Conservation (phyloP, 2,797 vertebrate species). For the Gymnopithys bicolor region DNA sequence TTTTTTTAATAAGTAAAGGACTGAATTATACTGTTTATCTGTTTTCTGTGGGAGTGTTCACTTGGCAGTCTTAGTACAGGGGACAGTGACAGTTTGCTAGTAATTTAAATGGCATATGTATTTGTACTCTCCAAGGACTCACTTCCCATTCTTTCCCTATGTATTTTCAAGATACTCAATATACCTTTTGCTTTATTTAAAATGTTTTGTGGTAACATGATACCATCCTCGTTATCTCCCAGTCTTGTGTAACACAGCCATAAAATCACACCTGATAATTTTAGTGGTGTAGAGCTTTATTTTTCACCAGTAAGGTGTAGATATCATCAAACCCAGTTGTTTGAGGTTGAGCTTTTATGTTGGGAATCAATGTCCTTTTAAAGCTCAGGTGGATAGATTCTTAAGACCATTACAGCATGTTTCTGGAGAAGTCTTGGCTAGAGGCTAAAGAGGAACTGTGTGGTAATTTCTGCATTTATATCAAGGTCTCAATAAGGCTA, state of each 20-base stretch:
- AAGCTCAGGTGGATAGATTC: background rate
- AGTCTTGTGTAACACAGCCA: background rate
- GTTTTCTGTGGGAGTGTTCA: background rate
- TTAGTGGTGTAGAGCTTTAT: background rate
- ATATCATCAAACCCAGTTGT: background rate
- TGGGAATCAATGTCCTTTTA: background rate
- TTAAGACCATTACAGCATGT: background rate
- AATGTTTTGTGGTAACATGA: background rate
- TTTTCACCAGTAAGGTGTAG: background rate
- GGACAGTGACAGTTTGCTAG: background rate
- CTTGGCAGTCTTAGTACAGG: background rate
- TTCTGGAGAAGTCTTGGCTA: background rate
- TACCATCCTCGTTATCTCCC: background rate
- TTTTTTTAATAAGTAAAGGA: background rate
- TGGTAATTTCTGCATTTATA: background rate
- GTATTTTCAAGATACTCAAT: background rate
- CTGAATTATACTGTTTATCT: background rate
- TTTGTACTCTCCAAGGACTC: background rate
- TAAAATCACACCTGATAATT: background rate
- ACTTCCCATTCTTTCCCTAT: background rate
- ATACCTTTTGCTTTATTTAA: background rate
- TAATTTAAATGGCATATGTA: background rate
- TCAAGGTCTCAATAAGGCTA: background rate
- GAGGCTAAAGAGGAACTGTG: background rate
- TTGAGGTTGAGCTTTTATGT: background rate